Evolutionary conservation across 2,888 invertebrate species (phyloP).

Genomic region (Zele albiditarsus): DNA sequence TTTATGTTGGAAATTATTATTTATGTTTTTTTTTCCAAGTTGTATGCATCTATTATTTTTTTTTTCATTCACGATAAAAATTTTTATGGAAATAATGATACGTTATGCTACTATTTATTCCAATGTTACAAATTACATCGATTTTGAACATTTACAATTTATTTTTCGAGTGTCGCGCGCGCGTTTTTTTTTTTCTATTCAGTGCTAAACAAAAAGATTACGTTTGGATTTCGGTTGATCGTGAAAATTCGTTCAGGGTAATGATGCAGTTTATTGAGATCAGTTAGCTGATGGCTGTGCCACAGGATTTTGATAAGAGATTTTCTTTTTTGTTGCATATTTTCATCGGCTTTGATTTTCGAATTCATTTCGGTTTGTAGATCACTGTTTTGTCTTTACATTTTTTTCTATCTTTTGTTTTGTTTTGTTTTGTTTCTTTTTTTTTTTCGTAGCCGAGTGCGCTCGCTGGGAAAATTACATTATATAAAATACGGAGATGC

Average conservation of each 20-base stretch:
- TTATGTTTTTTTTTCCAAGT: neutral
- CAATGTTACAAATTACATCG: conserved; percentile 37
- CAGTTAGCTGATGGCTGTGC: neutral
- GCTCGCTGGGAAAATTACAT: neutral
- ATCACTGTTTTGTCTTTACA: too few relatives aligned
- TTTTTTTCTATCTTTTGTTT: too few relatives aligned
- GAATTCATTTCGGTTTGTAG: neutral
- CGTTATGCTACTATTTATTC: conserved; percentile 38
- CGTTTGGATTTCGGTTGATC: neutral
- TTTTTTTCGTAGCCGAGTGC: neutral
- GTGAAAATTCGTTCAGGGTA: neutral
- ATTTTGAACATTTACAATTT: conserved; percentile 21
- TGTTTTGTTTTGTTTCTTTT: neutral
- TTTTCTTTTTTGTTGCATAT: neutral
- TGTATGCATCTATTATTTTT: too few relatives aligned
- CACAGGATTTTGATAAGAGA: neutral
- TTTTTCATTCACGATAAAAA: neutral
- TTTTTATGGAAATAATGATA: conserved; percentile 27
- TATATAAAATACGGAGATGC: neutral
- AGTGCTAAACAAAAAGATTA: neutral
- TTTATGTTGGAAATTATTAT: neutral
- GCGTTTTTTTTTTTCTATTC: conserved; percentile 11
- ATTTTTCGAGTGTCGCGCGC: conserved; percentile 15
- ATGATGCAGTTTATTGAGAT: neutral
- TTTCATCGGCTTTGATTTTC: neutral